phyloP scores from a whole-genome alignment of 2,113 vertebrate genomes.

The Pongo abelii region DNA sequence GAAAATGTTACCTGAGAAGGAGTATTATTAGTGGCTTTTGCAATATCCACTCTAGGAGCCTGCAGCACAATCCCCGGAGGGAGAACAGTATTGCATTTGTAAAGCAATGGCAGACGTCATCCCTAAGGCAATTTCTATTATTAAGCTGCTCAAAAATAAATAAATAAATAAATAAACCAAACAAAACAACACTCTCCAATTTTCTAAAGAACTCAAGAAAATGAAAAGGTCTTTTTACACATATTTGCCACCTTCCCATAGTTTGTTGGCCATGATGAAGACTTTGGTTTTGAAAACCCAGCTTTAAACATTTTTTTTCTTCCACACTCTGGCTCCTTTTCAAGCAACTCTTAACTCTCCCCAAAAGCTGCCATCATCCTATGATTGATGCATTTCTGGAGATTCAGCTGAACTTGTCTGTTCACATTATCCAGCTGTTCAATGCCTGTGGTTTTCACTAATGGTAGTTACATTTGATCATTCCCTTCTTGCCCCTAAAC shows the following conservation, averaged over 20 bases:
- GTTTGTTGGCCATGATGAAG: not conserved
- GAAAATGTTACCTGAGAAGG: constrained; percentile 71
- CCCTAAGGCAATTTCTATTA: constrained; percentile 42
- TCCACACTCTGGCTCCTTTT: constrained; percentile 54
- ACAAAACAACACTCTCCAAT: not conserved
- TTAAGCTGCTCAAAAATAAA: constrained; percentile 14
- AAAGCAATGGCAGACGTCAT: constrained; percentile 6
- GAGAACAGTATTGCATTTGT: constrained; percentile 20
- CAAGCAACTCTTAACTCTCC: not conserved
- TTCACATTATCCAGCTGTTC: constrained; percentile 46
- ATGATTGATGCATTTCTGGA: constrained; percentile 62
- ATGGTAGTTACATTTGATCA: constrained; percentile 54
- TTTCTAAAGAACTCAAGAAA: constrained; percentile 51
- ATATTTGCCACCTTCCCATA: not conserved
- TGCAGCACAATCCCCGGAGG: not conserved
- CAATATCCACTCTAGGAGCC: constrained; percentile 41
- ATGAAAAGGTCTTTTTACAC: constrained; percentile 24
- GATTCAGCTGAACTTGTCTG: constrained; percentile 52
- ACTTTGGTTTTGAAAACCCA: not conserved
- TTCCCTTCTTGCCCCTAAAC: constrained; percentile 40
- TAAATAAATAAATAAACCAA: not conserved
- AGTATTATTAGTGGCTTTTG: constrained; percentile 52
- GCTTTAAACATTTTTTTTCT: not conserved
- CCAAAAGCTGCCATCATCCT: not conserved
- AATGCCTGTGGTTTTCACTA: constrained; percentile 60